Base-by-base conservation (phyloP, 2,888 invertebrate genomes). In the Hydraecia micacea region DNA sequence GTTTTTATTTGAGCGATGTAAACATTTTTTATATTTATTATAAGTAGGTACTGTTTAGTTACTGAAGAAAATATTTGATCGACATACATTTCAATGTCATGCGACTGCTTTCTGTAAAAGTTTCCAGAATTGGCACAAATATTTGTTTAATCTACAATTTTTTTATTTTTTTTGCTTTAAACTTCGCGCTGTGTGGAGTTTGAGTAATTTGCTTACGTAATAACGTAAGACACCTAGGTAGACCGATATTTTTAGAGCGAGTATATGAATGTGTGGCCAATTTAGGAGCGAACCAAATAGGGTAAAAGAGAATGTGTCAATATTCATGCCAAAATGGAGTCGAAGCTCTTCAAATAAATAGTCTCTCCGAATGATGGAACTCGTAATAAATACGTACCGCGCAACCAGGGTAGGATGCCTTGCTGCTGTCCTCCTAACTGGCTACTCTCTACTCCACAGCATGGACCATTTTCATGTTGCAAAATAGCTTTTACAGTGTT, bases 81-180 rank as follows among this genome's bases (percentile, higher is more conserved):
- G 67, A 76, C 15, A 67, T 55, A 71, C 71, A 55, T 46, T 46
- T 15, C 46, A 62, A 71, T 66, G 32, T 39, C 66, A 46, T 46
- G 46, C 8, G 77, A 52, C 77, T 77, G 66, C 18, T 25, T 28
- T 32, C 36, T 77, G 70, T 55, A 39, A 15, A 71, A 62, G 28
- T 67, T 79, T 81, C 52, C 67, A 67, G 66, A 67, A 60, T 46
- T 46, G 42, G 25, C n/a, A 36, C 78, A 46, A 78, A 71, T 79
- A 69, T 65, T 79, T 52, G 36, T 79, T 58, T 42, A 68, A 18
- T 62, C 32, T 81, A 39, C 21, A 58, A 36, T 75, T 68, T 75
- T 67, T 25, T 58, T 60, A 63, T 68, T 68, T 32, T 68, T 71
- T 71, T 79, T 68, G 55, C 60, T 71, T 67, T 39, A 75, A 62